phyloP scores from a whole-genome alignment of 2,113 vertebrate genomes.

The Halichoeres trimaculatus region DNA sequence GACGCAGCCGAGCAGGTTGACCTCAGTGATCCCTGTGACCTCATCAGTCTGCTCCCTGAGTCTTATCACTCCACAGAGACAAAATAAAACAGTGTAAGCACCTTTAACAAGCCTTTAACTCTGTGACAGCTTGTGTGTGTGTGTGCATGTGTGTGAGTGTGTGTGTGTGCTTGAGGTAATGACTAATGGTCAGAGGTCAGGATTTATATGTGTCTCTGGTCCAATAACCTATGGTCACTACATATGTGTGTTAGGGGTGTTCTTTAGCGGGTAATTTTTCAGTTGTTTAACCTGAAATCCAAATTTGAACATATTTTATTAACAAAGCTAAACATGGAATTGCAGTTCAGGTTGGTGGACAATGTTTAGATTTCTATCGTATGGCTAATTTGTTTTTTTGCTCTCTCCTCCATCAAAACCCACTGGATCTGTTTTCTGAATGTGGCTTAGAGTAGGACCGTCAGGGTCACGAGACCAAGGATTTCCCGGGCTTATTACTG shows the following conservation, averaged over 20 bases:
- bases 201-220: constrained; percentile 46
- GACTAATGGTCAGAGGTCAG: constrained; percentile 64
- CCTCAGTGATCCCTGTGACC: constrained; percentile 61
- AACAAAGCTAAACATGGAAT: too few species aligned
- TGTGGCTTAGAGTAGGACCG: too few species aligned
- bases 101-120: constrained; percentile 64
- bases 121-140: constrained; percentile 7
- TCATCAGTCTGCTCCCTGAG: constrained; percentile 44
- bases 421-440: too few species aligned
- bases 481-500: too few species aligned
- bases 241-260: not conserved
- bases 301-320: too few species aligned
- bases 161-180: constrained; percentile 36
- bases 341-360: too few species aligned
- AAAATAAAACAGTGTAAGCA: constrained; percentile 38
- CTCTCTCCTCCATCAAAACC: too few species aligned
- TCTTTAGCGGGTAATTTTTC: too few species aligned
- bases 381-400: too few species aligned
- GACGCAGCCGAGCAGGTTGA: constrained; percentile 42
- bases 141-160: constrained; percentile 13
- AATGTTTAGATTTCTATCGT: too few species aligned
- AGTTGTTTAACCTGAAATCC: too few species aligned
- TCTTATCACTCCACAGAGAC: constrained; percentile 51
- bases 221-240: constrained; percentile 31
- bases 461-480: too few species aligned